Evolutionary conservation across 2,113 vertebrate species (phyloP).

Genomic region (Psittacus erithacus): DNA sequence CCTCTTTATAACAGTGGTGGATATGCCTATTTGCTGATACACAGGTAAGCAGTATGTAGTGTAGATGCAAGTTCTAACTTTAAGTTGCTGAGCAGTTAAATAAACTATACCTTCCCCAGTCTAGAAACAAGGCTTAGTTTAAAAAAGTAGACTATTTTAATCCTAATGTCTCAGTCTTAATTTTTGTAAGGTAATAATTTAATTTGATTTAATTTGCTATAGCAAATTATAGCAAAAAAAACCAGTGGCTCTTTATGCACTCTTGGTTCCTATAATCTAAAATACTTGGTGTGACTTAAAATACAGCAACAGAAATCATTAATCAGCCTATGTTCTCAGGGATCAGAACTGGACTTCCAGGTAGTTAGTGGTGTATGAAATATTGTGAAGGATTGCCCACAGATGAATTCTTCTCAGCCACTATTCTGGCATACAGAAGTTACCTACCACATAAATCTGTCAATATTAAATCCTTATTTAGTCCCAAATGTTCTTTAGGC

Average conservation of each 20-base stretch:
- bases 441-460: neutral
- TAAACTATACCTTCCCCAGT: neutral
- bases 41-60: neutral
- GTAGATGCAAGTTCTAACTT: neutral
- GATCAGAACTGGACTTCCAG: neutral
- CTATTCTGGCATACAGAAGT: neutral
- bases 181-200: neutral
- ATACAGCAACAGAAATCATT: neutral
- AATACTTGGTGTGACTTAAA: neutral
- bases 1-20: neutral
- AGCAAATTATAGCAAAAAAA: neutral
- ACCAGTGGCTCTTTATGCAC: neutral
- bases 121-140: neutral
- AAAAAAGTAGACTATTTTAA: neutral
- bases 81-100: neutral
- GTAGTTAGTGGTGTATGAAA: neutral
- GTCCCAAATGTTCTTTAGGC: neutral
- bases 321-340: neutral
- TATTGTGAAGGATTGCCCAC: neutral
- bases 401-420: neutral
- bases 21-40: neutral
- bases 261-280: neutral
- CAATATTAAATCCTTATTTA: neutral
- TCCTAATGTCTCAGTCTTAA: neutral
- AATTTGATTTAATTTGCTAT: neutral